These are phyloP conservation scores for Aplochiton taeniatus DNA, from an alignment of 2,797 vertebrate genomes.

Conservation along the genomic window DNA sequence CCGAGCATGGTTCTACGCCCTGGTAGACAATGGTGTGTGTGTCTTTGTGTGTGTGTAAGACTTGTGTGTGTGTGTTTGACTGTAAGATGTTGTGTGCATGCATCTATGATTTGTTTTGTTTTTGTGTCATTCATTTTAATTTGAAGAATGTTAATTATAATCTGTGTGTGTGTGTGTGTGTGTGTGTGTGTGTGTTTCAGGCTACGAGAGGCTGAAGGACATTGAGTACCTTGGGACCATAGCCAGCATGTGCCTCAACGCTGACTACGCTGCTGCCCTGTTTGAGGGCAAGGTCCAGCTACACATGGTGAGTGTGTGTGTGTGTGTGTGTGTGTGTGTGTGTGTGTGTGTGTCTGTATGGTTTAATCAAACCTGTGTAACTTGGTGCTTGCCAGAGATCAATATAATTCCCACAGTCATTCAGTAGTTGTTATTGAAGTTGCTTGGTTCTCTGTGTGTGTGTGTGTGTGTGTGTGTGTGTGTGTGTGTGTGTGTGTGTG, in stretches of 20 bases:
- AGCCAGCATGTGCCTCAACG: constrained; percentile 87
- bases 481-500: constrained; percentile 4
- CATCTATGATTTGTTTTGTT: not conserved
- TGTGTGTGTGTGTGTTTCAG: constrained; percentile 61
- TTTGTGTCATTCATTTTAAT: not conserved
- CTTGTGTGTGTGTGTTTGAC: not conserved
- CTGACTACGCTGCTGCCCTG: constrained; percentile 91
- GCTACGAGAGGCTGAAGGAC: constrained; percentile 88
- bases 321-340: not conserved
- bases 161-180: not conserved
- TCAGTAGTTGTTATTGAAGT: not conserved
- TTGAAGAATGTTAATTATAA: not conserved
- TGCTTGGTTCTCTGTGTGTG: not conserved
- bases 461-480: not conserved
- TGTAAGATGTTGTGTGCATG: not conserved
- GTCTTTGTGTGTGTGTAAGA: not conserved
- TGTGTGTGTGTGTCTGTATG: not conserved
- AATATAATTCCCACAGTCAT: no score
- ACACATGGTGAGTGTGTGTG: constrained; percentile 83
- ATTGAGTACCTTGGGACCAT: constrained; percentile 94
- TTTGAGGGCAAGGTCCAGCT: constrained; percentile 97
- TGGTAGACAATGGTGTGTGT: constrained; percentile 79
- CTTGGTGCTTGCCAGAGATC: not conserved
- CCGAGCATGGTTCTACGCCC: constrained; percentile 94
- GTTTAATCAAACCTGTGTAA: no score